Evolutionary conservation across 2,888 invertebrate species (phyloP).

Genomic region (Lithophane leautieri): DNA sequence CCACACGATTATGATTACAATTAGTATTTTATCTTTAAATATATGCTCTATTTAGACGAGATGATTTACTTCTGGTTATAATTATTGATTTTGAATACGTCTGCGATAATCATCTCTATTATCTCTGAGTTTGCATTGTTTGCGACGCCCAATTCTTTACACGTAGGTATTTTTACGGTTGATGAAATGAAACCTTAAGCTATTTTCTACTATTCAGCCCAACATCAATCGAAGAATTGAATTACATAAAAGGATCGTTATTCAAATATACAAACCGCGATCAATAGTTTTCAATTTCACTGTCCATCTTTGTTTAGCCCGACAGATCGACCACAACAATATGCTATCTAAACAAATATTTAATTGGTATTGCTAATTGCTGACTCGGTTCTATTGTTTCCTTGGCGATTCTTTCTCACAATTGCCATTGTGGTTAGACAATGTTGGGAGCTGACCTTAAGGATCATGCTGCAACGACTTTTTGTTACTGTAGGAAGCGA

Average conservation of each 20-base stretch:
- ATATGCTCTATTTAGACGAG: background rate
- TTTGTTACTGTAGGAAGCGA: slow-evolving; percentile 70
- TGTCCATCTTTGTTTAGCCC: slow-evolving; percentile 74
- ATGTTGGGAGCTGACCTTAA: slow-evolving; percentile 89
- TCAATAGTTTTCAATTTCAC: slow-evolving; percentile 68
- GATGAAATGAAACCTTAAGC: background rate
- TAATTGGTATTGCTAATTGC: slow-evolving; percentile 88
- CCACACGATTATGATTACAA: no score
- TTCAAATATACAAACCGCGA: slow-evolving; percentile 49
- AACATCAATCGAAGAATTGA: slow-evolving; percentile 1
- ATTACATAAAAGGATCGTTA: slow-evolving; percentile 35
- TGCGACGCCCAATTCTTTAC: background rate
- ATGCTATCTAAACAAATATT: slow-evolving; percentile 82
- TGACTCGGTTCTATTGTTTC: slow-evolving; percentile 84
- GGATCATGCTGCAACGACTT: slow-evolving; percentile 80
- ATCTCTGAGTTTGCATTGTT: background rate
- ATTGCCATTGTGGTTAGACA: slow-evolving; percentile 88
- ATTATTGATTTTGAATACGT: background rate
- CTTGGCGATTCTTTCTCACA: slow-evolving; percentile 86
- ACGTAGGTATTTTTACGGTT: background rate
- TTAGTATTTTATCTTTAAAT: background rate
- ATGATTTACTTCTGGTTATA: background rate
- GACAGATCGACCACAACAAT: slow-evolving; percentile 76
- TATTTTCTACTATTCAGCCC: background rate
- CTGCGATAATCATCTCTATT: slow-evolving; percentile 1